Evolutionary conservation across 2,113 vertebrate genomes (phyloP).

Genomic region (Nematolebias whitei): DNA sequence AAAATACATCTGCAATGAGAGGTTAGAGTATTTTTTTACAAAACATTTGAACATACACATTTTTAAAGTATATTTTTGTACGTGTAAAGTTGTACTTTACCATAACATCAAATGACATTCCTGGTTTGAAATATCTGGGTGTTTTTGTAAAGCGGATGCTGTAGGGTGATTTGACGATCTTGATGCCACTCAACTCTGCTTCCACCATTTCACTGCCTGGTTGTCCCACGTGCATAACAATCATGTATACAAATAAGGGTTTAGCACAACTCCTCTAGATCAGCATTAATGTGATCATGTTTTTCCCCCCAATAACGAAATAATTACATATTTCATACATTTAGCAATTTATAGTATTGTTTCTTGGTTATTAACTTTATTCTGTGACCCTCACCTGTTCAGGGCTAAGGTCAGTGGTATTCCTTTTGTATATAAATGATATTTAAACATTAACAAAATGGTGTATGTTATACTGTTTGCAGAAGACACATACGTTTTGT

Average conservation of each 20-base stretch:
- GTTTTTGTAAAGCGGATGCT: constrained; percentile 86
- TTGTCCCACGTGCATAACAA: background rate
- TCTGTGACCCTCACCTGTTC: background rate
- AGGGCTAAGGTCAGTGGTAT: background rate
- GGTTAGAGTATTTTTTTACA: background rate
- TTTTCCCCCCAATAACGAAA: no score
- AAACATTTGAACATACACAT: background rate
- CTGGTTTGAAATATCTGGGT: constrained; percentile 88
- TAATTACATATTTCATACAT: background rate
- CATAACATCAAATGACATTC: constrained; percentile 85
- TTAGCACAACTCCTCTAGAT: background rate
- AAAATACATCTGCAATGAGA: background rate
- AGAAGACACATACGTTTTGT: background rate
- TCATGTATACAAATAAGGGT: background rate
- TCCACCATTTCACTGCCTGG: constrained; percentile 91
- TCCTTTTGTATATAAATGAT: background rate
- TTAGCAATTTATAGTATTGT: background rate
- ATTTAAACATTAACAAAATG: background rate
- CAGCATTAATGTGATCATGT: background rate
- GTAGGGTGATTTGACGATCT: constrained; percentile 88
- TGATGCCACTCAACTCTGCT: constrained; percentile 76
- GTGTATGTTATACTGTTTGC: background rate
- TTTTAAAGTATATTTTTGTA: background rate
- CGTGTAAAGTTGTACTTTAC: constrained; percentile 66
- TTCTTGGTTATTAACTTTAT: no score